These are phyloP conservation scores for Pachypsylla venusta DNA, from an alignment of 1,140 invertebrate species.

Conservation along the genomic window DNA sequence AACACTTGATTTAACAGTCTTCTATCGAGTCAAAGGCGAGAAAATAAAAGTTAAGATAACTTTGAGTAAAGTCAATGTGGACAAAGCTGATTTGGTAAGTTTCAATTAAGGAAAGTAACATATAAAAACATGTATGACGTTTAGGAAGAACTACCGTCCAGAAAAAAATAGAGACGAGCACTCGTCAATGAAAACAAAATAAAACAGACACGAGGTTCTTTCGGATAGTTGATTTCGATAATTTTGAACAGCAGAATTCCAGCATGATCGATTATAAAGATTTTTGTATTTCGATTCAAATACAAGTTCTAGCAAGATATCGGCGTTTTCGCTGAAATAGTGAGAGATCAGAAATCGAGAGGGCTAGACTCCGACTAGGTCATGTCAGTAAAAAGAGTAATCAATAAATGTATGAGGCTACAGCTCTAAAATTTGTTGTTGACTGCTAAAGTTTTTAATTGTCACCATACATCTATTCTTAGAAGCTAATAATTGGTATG, in stretches of 20 bases:
- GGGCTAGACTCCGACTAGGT: too few relatives aligned
- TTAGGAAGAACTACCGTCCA: neutral
- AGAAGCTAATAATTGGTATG: too few relatives aligned
- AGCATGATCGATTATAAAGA: neutral
- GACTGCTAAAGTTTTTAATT: too few relatives aligned
- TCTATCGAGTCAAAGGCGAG: conserved; percentile 47
- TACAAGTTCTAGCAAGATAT: too few relatives aligned
- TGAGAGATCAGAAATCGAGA: too few relatives aligned
- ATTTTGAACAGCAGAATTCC: neutral
- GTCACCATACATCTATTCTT: too few relatives aligned
- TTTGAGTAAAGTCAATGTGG: conserved; percentile 42
- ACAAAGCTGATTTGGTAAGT: conserved; percentile 42
- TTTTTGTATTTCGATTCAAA: neutral
- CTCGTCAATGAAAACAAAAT: neutral
- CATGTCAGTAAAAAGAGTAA: too few relatives aligned
- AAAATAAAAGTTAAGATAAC: conserved; percentile 52
- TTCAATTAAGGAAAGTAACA: neutral
- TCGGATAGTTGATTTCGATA: neutral
- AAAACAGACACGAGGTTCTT: too few relatives aligned
- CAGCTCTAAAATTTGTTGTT: too few relatives aligned
- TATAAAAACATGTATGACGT: neutral
- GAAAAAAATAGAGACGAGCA: neutral
- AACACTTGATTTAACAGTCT: conserved; percentile 50
- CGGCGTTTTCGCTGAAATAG: too few relatives aligned
- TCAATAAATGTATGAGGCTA: too few relatives aligned